Conservation (phyloP, 1,140 invertebrate genomes). For the Pygmarrhopalites habei region DNA sequence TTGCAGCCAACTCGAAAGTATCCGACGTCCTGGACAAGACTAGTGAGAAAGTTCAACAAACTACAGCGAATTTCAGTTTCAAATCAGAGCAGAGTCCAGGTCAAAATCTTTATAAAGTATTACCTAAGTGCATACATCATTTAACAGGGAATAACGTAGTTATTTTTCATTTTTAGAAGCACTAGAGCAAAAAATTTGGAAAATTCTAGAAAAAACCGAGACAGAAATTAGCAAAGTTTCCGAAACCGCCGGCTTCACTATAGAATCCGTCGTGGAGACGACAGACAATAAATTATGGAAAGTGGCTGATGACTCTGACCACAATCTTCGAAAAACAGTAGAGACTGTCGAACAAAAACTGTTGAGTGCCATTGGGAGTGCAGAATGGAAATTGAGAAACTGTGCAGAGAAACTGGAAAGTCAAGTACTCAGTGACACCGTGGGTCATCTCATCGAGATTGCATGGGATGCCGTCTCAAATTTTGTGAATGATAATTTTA, state of each 20-base stretch:
- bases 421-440: background rate
- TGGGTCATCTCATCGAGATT: background rate
- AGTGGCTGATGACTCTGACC: constrained; percentile 1
- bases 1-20: background rate
- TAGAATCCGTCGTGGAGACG: background rate
- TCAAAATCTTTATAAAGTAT: too few relatives aligned
- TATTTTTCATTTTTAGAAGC: too few relatives aligned
- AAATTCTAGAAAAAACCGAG: background rate
- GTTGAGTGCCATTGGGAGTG: background rate
- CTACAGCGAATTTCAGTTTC: too few relatives aligned
- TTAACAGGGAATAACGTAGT: too few relatives aligned
- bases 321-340: background rate
- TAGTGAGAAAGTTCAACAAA: background rate
- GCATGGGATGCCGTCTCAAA: background rate
- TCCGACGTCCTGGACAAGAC: background rate
- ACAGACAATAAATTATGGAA: constrained; percentile 1
- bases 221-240: background rate
- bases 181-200: background rate
- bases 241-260: background rate
- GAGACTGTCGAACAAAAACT: background rate
- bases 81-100: too few relatives aligned
- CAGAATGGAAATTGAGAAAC: constrained; percentile 9
- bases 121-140: too few relatives aligned
- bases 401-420: constrained; percentile 1
- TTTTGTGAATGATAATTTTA: background rate